phyloP scores from a whole-genome alignment of 2,113 vertebrate species.

The Lasiurus cinereus region DNA sequence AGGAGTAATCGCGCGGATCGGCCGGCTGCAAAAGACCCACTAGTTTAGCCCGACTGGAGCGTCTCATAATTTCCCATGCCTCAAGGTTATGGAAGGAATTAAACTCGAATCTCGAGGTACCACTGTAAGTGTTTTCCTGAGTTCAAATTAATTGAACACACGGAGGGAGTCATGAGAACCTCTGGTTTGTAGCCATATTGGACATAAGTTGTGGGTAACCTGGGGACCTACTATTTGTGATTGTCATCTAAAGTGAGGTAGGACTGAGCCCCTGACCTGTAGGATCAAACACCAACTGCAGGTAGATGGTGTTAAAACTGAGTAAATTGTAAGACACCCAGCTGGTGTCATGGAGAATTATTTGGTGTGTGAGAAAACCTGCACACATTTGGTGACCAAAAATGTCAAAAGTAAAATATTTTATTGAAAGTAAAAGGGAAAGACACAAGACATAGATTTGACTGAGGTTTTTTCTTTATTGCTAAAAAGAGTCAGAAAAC shows the following conservation, averaged over 20 bases:
- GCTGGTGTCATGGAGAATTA: not conserved
- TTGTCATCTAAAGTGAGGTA: not conserved
- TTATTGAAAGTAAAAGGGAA: not conserved
- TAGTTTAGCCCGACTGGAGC: too few relatives aligned
- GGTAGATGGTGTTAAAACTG: not conserved
- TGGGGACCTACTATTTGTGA: not conserved
- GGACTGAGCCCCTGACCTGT: not conserved
- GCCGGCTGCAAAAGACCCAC: too few relatives aligned
- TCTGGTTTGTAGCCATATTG: not conserved
- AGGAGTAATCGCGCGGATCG: too few relatives aligned
- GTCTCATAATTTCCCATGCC: too few relatives aligned
- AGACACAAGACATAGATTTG: not conserved
- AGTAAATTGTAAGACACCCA: not conserved
- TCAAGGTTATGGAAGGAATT: too few relatives aligned
- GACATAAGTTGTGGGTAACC: not conserved
- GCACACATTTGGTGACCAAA: not conserved
- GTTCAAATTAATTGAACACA: not conserved
- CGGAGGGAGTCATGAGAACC: not conserved
- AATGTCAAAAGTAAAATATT: not conserved
- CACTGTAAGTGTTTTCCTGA: not conserved
- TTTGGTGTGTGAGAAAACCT: not conserved
- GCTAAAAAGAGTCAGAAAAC: constrained; percentile 38
- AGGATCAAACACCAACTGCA: not conserved
- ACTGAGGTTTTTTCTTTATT: not conserved
- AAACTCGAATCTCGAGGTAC: too few relatives aligned